Percentiles rank a stretch among this genome's conserved stretches.
Evolutionary conservation across 2,797 vertebrate genomes (phyloP).

Genomic region (Lophura swinhoii): DNA sequence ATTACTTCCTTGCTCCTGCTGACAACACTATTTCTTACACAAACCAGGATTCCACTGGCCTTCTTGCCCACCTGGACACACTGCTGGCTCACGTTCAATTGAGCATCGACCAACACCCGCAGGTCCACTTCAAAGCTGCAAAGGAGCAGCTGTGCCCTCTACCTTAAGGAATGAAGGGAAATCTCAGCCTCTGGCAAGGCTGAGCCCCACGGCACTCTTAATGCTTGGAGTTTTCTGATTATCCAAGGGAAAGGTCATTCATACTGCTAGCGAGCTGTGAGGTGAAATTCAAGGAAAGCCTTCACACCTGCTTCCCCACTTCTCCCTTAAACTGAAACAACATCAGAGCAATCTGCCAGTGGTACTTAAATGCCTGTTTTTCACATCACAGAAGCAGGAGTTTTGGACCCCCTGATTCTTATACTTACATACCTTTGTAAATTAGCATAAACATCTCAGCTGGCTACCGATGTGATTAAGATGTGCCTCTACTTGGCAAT

Average conservation of each 20-base stretch:
- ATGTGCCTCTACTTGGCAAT: constrained; percentile 50
- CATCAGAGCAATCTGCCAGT: constrained; percentile 6
- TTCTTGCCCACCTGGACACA: too few species aligned
- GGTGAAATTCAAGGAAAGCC: constrained; percentile 11
- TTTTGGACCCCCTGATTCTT: constrained; percentile 49
- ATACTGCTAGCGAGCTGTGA: neutral
- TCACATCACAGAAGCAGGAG: constrained; percentile 47
- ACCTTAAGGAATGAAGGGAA: neutral
- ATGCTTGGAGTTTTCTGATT: neutral
- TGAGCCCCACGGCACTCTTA: neutral
- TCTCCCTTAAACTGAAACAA: neutral
- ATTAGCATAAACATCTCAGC: constrained; percentile 62
- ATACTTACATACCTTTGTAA: constrained; percentile 59
- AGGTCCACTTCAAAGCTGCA: neutral
- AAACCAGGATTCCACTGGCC: too few species aligned
- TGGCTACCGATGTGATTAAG: constrained; percentile 57
- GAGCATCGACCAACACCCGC: too few species aligned
- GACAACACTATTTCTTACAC: too few species aligned
- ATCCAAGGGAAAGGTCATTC: neutral
- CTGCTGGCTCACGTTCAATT: too few species aligned
- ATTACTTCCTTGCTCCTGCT: too few species aligned
- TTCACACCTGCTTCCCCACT: fast-evolving
- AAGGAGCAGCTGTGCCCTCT: neutral
- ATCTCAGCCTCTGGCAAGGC: neutral
- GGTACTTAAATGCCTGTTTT: constrained; percentile 44